Conservation (phyloP, 2,888 invertebrate species). For the Aphodius granarius region DNA sequence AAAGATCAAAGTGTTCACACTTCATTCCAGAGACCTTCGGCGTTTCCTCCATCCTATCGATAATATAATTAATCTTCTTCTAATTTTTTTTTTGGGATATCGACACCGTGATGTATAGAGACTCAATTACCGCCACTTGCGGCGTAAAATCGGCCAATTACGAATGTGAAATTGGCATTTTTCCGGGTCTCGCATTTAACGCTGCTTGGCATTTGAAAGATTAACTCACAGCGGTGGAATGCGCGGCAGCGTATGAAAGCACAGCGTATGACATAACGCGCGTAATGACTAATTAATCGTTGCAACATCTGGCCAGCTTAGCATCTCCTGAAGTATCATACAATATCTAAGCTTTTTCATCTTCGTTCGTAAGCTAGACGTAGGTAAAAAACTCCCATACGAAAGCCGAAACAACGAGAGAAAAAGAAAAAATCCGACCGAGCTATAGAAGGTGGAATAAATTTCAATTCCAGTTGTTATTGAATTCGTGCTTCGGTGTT, state of each 20-base stretch:
- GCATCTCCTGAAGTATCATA: not conserved
- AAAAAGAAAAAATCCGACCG: not conserved
- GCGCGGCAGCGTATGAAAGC: not conserved
- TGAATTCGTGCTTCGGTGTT: not conserved
- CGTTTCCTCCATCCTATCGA: not conserved
- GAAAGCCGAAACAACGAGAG: not conserved
- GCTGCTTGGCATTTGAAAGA: not conserved
- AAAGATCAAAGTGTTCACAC: not conserved
- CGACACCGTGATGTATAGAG: not conserved
- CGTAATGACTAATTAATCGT: conserved; percentile 10
- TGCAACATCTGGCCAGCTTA: conserved; percentile 6
- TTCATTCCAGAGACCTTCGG: not conserved
- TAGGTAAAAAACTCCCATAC: not conserved
- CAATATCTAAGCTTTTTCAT: too few relatives aligned
- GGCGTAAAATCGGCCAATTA: not conserved
- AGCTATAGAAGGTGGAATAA: not conserved
- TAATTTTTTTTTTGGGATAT: not conserved
- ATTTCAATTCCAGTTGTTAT: not conserved
- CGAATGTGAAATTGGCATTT: not conserved
- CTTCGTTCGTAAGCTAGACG: not conserved
- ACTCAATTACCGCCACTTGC: not conserved
- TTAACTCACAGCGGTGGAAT: not conserved
- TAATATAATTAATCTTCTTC: not conserved
- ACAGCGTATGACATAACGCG: conserved; percentile 1
- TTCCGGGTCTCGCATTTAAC: not conserved